Evolutionary conservation across 2,797 vertebrate genomes (phyloP).

Genomic region (Jordanella pulchra): DNA sequence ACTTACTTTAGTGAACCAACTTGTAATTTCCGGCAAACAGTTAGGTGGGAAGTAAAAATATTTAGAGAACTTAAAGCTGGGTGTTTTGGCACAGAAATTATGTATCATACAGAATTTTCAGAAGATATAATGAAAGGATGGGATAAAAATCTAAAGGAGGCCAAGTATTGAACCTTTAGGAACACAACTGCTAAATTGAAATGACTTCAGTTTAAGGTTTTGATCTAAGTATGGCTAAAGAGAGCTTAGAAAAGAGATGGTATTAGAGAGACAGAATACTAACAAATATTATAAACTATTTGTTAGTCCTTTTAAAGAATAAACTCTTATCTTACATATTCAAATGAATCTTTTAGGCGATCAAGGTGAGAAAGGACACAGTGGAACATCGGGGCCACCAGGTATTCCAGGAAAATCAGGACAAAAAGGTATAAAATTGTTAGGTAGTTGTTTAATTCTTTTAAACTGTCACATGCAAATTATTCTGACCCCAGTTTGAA

Average conservation of each 20-base stretch:
- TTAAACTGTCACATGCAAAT: background rate
- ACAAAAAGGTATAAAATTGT: conserved; percentile 81
- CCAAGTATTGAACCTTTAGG: background rate
- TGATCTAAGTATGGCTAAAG: background rate
- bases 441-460: background rate
- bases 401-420: conserved; percentile 90
- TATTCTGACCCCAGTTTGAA: conserved; percentile 23
- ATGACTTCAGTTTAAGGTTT: background rate
- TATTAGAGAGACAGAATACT: background rate
- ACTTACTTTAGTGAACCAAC: no score
- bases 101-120: background rate
- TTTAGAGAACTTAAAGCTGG: background rate
- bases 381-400: conserved; percentile 80
- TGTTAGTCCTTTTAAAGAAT: background rate
- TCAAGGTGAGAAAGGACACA: conserved; percentile 88
- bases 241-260: background rate
- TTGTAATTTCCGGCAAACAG: background rate
- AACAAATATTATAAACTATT: background rate
- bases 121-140: background rate
- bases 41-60: background rate
- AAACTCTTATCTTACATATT: background rate
- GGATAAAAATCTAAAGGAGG: background rate
- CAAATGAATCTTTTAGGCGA: conserved; percentile 76
- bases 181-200: background rate
- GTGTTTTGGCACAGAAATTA: background rate